Evolutionary conservation across 30 jellyfish, hydroid and myxozoan species (phyloP).

Genomic region (Mastigias papua): DNA sequence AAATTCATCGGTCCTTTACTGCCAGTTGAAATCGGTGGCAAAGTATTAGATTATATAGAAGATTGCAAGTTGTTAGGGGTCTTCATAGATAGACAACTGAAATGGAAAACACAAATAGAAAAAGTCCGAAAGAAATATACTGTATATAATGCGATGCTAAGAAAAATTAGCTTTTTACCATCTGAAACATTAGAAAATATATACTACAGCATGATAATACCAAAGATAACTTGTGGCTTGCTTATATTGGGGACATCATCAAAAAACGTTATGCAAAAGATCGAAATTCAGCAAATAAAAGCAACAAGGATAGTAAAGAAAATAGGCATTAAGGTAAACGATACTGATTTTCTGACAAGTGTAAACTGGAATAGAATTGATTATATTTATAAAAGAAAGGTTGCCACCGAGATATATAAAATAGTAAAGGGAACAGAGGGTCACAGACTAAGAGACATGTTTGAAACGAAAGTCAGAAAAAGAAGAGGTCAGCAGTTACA

Average conservation of each 20-base stretch:
- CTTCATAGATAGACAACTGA: conserved; percentile 2
- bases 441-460: too few relatives aligned
- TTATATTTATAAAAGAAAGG: too few relatives aligned
- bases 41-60: background rate
- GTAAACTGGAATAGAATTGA: too few relatives aligned
- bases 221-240: conserved; percentile 20
- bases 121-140: conserved; percentile 4
- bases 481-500: too few relatives aligned
- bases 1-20: background rate
- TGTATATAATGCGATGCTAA: conserved; percentile 17
- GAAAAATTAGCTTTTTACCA: conserved; percentile 25
- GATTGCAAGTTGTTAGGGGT: conserved; percentile 15
- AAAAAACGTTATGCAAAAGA: conserved; percentile 3
- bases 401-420: too few relatives aligned
- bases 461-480: too few relatives aligned
- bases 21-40: conserved; percentile 2
- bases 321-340: too few relatives aligned
- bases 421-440: too few relatives aligned
- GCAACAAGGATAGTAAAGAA: conserved; percentile 14
- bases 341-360: too few relatives aligned
- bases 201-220: conserved; percentile 10
- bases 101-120: conserved; percentile 15
- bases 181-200: conserved; percentile 27
- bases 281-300: conserved; percentile 4
- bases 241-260: conserved; percentile 39